Evolutionary conservation across 1,140 invertebrate genomes (phyloP).

Genomic region (Drepana arcuata): DNA sequence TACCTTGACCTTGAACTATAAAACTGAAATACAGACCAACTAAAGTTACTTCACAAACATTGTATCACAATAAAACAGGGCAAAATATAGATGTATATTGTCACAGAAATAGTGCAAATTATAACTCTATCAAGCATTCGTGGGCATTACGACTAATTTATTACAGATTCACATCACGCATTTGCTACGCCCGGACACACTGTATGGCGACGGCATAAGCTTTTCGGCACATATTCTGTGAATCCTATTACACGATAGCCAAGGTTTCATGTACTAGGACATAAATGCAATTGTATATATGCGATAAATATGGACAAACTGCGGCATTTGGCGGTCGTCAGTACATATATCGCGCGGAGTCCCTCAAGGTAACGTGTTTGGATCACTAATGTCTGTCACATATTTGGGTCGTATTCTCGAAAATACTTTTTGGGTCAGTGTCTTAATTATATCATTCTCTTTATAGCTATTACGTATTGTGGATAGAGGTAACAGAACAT

Average conservation of each 20-base stretch:
- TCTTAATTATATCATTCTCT: no score
- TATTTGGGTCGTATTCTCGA: neutral
- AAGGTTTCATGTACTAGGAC: conserved; percentile 10
- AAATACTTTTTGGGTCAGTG: conserved; percentile 1
- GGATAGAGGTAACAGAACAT: no score
- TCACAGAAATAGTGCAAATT: no score
- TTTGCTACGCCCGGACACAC: conserved; percentile 2
- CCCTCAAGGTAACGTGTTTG: neutral
- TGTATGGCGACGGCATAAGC: conserved; percentile 6
- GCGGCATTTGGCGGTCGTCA: neutral
- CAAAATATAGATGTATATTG: neutral
- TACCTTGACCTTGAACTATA: neutral
- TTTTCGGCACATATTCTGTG: conserved; percentile 2
- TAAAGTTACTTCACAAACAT: neutral
- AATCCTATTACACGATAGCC: conserved; percentile 7
- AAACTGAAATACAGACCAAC: neutral
- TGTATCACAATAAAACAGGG: neutral
- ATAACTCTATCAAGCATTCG: no score
- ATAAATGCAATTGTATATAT: conserved; percentile 7
- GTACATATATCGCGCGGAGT: neutral
- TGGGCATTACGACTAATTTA: no score
- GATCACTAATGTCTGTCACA: neutral
- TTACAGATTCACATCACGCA: conserved; percentile 7
- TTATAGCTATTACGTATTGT: no score
- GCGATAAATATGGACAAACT: conserved; percentile 3